Conservation (phyloP, 1,140 invertebrate species). For the Whitmania pigra region DNA sequence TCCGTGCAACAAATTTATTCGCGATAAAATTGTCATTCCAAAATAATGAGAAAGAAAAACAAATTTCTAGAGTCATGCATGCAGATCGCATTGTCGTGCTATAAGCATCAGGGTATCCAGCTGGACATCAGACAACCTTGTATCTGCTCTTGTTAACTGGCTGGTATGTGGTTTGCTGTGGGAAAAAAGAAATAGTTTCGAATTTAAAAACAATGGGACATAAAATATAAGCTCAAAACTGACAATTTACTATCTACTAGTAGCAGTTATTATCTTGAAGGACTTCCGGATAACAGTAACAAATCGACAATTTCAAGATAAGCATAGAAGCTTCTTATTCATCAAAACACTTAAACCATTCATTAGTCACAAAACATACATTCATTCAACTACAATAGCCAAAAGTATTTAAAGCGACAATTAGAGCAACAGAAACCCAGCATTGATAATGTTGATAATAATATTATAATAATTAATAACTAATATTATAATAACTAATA, state of each 20-base stretch:
- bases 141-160: constrained; percentile 75
- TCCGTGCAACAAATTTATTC: too few species aligned
- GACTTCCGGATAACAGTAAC: background rate
- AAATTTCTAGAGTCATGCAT: too few species aligned
- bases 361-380: too few species aligned
- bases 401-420: too few species aligned
- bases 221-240: background rate
- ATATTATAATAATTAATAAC: background rate
- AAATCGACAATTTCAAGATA: background rate
- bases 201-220: background rate
- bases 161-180: constrained; percentile 60
- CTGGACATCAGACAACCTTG: constrained; percentile 70
- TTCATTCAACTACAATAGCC: too few species aligned
- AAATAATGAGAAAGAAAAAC: too few species aligned
- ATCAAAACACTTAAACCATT: too few species aligned
- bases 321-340: background rate
- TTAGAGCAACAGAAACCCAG: background rate
- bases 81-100: too few species aligned
- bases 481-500: background rate
- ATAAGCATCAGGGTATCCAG: too few species aligned
- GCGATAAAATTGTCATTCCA: too few species aligned
- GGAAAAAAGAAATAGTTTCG: constrained; percentile 25
- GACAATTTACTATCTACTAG: background rate
- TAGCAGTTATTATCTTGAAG: background rate
- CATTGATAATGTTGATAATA: background rate